Conservation (phyloP, 2,888 invertebrate genomes). For the Euclidia mi region DNA sequence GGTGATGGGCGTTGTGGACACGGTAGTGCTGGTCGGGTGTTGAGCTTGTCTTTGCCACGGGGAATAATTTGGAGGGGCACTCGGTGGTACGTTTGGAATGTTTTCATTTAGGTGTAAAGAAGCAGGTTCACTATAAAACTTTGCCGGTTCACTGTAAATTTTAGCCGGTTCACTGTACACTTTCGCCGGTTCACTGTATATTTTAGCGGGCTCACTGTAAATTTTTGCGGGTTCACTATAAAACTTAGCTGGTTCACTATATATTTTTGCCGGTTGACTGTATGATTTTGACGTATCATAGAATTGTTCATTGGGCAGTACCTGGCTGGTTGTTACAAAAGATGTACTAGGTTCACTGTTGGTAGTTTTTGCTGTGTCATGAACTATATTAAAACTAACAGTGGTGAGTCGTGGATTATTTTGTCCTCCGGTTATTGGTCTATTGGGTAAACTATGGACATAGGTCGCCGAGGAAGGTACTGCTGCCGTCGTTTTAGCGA, state of each 20-base stretch:
- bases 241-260: conserved; percentile 86
- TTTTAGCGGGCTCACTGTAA: conserved; percentile 87
- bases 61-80: conserved; percentile 56
- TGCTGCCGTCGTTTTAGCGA: conserved; percentile 51
- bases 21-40: conserved; percentile 45
- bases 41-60: conserved; percentile 65
- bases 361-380: conserved; percentile 68
- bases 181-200: conserved; percentile 90
- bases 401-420: conserved; percentile 76
- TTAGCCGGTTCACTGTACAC: conserved; percentile 90
- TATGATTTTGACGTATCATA: conserved; percentile 78
- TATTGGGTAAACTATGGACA: conserved; percentile 67
- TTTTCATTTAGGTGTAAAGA: conserved; percentile 70
- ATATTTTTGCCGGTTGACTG: conserved; percentile 75
- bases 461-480: conserved; percentile 69
- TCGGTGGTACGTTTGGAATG: conserved; percentile 47
- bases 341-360: conserved; percentile 63
- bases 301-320: conserved; percentile 58
- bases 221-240: conserved; percentile 87
- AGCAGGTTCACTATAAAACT: conserved; percentile 89
- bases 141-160: conserved; percentile 90
- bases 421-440: conserved; percentile 61
- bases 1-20: conserved; percentile 70
- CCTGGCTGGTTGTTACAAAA: conserved; percentile 57
- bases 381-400: conserved; percentile 82